Evolutionary conservation across 2,797 vertebrate genomes (phyloP), one percentile per base, ranked within the genome.

Genomic region (Pristis pectinata): DNA sequence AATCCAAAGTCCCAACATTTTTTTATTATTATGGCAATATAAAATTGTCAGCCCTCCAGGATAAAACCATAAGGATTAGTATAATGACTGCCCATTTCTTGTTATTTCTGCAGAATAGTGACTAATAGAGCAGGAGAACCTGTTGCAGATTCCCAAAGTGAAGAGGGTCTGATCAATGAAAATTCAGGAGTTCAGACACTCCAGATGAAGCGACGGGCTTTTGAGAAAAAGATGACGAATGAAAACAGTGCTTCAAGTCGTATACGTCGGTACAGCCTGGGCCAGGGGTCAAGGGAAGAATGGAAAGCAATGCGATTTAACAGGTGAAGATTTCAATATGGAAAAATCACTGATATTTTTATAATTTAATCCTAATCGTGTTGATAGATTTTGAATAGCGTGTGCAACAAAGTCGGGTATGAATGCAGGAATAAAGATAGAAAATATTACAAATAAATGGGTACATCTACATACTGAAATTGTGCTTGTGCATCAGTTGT

Each of bases 221-320:
- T 98, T 94, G 97, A 98, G 95, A 97, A 98, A 95, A 98, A 98
- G 96, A 96, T 97, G 94, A 97, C 95, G 0, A 95, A 96, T 0
- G 97, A 96, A 80, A 96, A 37, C 92, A 96, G 95, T 44, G 97
- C 97, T 24, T 96, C 97, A 0, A 95, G 96, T 72, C 98, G 97
- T 0, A 96, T 97, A 95, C 96, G 97, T 91, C 97, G 98, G 95
- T 97, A 98, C 95, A 99, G 98, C 95, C 96, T 98, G 95, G 97
- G 96, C 95, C 98, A 98, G 94, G 95, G 96, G 0, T 96, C 97
- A 85, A 97, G 97, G 95, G 98, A 98, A 93, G 98, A 98, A 95
- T 97, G 97, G 95, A 97, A 97, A 94, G 98, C 98, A 95, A 97
- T 98, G 97, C 97, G 98, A 95, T 98, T 98, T 97, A 98, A 97